phyloP scores from a whole-genome alignment of 2,888 invertebrate species.

The Eupithecia inturbata region DNA sequence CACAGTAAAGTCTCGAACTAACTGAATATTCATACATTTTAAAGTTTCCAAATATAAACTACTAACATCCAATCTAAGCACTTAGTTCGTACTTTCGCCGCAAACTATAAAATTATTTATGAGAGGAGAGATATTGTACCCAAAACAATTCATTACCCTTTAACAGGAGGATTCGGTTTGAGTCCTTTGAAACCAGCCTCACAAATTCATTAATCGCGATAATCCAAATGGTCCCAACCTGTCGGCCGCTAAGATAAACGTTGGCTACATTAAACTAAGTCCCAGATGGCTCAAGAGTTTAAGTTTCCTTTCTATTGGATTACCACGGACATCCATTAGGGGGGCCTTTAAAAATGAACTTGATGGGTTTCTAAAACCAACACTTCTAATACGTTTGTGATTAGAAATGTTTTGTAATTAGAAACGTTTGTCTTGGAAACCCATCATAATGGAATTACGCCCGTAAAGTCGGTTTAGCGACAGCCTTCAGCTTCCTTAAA shows the following conservation, averaged over 20 bases:
- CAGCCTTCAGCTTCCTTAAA: not conserved
- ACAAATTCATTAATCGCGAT: slow-evolving; percentile 49
- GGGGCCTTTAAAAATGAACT: slow-evolving; percentile 34
- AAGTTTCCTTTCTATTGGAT: slow-evolving; percentile 49
- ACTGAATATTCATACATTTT: slow-evolving; percentile 23
- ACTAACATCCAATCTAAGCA: slow-evolving; percentile 13
- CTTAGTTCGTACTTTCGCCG: not conserved
- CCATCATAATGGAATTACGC: slow-evolving; percentile 2
- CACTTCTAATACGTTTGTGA: slow-evolving; percentile 22
- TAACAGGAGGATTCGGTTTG: slow-evolving; percentile 25
- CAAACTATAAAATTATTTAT: slow-evolving; percentile 19
- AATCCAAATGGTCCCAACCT: slow-evolving; percentile 47
- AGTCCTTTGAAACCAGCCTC: slow-evolving; percentile 38
- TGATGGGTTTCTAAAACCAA: slow-evolving; percentile 31
- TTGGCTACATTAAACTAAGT: slow-evolving; percentile 46
- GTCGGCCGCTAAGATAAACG: slow-evolving; percentile 47
- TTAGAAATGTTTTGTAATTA: slow-evolving; percentile 14
- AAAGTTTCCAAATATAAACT: slow-evolving; percentile 17
- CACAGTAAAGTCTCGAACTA: slow-evolving; percentile 10
- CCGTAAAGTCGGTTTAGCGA: not conserved
- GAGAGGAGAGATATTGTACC: slow-evolving; percentile 8
- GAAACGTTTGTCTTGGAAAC: not conserved
- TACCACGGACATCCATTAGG: slow-evolving; percentile 45
- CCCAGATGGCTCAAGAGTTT: slow-evolving; percentile 45
- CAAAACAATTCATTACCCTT: slow-evolving; percentile 35